These are phyloP conservation scores for Megalonaias nervosa DNA, from an alignment of 1,140 invertebrate genomes.

Conservation along the genomic window DNA sequence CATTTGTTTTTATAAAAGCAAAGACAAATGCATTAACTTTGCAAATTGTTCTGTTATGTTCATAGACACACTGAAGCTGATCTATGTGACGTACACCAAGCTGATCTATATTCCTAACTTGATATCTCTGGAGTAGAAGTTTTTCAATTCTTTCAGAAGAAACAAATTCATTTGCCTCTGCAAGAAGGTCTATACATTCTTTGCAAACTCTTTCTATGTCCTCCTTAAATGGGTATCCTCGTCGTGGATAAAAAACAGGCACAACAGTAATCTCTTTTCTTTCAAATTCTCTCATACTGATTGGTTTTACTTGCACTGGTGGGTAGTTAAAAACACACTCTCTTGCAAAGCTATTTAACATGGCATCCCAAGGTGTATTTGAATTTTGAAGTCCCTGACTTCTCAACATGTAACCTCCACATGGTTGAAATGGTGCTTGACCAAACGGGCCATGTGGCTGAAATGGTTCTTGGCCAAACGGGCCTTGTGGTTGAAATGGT, in stretches of 20 bases:
- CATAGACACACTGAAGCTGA: constrained; percentile 47
- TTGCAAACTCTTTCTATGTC: constrained; percentile 48
- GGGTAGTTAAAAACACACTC: too few relatives aligned
- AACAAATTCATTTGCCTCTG: constrained; percentile 56
- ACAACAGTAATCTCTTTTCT: constrained; percentile 42
- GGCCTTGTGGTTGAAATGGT: too few relatives aligned
- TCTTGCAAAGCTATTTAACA: too few relatives aligned
- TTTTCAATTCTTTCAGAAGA: constrained; percentile 49
- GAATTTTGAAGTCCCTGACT: too few relatives aligned
- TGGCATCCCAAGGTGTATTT: too few relatives aligned
- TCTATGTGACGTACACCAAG: constrained; percentile 39
- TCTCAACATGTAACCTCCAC: too few relatives aligned
- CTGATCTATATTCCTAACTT: constrained; percentile 25
- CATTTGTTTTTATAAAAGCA: constrained; percentile 56
- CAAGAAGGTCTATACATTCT: constrained; percentile 59
- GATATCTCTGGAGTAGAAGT: constrained; percentile 49
- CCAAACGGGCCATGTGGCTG: too few relatives aligned
- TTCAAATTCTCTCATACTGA: constrained; percentile 36
- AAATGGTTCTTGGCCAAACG: too few relatives aligned
- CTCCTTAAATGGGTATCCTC: constrained; percentile 24
- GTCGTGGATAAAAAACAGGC: constrained; percentile 28
- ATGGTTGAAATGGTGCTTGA: too few relatives aligned
- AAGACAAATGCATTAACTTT: constrained; percentile 66
- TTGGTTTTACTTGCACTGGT: constrained; percentile 11
- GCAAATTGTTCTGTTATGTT: constrained; percentile 44